Evolutionary conservation across 2,888 invertebrate genomes (phyloP).

Genomic region (Rotaria magnacalcarata): DNA sequence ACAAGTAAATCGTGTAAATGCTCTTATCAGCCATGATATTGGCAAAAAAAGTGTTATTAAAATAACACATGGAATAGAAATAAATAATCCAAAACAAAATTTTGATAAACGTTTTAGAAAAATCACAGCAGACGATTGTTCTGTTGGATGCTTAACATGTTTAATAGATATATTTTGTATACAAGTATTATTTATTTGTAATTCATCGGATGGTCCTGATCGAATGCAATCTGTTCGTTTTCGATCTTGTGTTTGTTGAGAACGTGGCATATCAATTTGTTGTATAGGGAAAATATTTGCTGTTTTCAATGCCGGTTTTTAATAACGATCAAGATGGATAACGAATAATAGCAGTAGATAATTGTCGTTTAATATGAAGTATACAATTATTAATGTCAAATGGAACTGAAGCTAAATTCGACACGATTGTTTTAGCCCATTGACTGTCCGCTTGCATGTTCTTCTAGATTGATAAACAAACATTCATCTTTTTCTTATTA

Average conservation of each 20-base stretch:
- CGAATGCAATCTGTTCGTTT: not conserved
- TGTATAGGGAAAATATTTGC: not conserved
- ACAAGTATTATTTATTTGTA: not conserved
- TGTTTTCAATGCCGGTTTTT: not conserved
- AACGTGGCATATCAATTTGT: not conserved
- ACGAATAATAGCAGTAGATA: not conserved
- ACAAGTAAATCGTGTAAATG: constrained; percentile 11
- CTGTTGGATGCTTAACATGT: constrained; percentile 8
- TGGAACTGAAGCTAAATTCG: not conserved
- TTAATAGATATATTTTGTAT: not conserved
- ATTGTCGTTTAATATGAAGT: not conserved
- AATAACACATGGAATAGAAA: constrained; percentile 7
- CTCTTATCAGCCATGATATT: not conserved
- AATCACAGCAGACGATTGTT: not conserved
- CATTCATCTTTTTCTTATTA: not conserved
- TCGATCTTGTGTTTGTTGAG: not conserved
- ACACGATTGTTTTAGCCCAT: not conserved
- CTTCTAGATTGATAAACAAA: not conserved
- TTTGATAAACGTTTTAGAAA: not conserved
- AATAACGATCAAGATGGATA: not conserved
- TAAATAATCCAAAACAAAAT: constrained; percentile 5
- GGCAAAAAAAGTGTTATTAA: not conserved
- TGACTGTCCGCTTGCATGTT: not conserved
- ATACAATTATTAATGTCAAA: not conserved
- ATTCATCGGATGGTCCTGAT: not conserved